phyloP scores from a whole-genome alignment of 1,140 invertebrate species.

The Anagrus nilaparvatae region DNA sequence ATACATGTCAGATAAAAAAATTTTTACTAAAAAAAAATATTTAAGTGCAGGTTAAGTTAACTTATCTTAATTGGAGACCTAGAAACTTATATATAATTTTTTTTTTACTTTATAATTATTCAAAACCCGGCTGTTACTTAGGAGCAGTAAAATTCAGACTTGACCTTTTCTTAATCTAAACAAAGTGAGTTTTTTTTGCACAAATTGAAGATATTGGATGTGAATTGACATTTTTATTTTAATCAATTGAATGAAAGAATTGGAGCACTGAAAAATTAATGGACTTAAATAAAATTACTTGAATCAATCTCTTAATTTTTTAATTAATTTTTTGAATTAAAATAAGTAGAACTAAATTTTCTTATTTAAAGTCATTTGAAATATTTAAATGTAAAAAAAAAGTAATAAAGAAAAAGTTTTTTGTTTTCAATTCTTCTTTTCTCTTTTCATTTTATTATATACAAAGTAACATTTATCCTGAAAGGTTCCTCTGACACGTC shows the following conservation, averaged over 20 bases:
- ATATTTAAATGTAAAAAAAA: not conserved
- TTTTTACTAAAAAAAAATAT: not conserved
- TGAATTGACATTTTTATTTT: too few relatives aligned
- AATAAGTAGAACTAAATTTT: too few relatives aligned
- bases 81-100: too few relatives aligned
- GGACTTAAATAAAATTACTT: too few relatives aligned
- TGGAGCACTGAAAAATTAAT: too few relatives aligned
- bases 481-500: not conserved
- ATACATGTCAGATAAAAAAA: not conserved
- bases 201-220: too few relatives aligned
- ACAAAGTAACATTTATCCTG: not conserved
- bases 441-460: not conserved
- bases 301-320: too few relatives aligned
- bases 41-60: not conserved
- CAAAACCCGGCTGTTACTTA: not conserved
- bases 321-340: too few relatives aligned
- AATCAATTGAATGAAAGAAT: too few relatives aligned
- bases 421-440: not conserved
- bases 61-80: conserved; percentile 6
- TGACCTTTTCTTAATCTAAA: not conserved
- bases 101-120: conserved; percentile 9
- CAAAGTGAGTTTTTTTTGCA: too few relatives aligned
- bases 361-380: too few relatives aligned
- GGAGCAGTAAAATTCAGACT: conserved; percentile 3
- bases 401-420: not conserved